Evolutionary conservation across 2,113 vertebrate species (phyloP), one percentile per base, ranked within the genome.

Genomic region (Brachyistius frenatus): DNA sequence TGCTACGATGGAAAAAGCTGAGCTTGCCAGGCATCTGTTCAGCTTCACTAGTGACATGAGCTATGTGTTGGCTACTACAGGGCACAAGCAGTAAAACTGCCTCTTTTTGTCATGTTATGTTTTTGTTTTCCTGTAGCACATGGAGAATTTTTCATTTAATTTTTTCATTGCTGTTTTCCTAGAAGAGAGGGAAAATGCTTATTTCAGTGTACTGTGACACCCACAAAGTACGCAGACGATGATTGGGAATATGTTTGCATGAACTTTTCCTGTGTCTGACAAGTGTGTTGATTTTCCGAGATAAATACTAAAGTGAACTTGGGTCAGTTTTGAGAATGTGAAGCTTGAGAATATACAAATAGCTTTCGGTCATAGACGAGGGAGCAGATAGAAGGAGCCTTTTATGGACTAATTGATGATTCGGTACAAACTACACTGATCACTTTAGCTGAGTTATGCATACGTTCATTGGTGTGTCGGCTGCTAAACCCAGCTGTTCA

Each of bases 21-120:
- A 44, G 47, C 56, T 75, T 84, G 73, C 87, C 84, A 87, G 73
- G 86, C 85, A 91, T 91, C 92, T 93, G 93, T 86, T 92, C 14
- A 85, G 67, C 54, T 61, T 92, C 91, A 89, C 73, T 68, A 9
- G 55, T 62, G 69, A 86, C 73, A 52, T 72, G 57, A 76, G 86
- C 49, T 67, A 72, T 66, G 63, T 57, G 52, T 78, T 80, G 66
- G 78, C 76, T 82, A 37, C 63, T 78, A 46, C 11, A 0, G 33
- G 46, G 54, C 58, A 56, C 54, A 49, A 66, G 61, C 56, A 46
- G 56, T 73, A 30, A 72, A 73, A 79, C 15, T 46, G 2, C 47
- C 30, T 78, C 52, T 49, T 2, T 54, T 23, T 49, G 16, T 84
- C 54, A 54, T 61, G 49, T 80, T 74, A 49, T 82, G 55, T 73